Conservation (phyloP, 2,888 invertebrate genomes). For the Lasioglossum pauxillum region DNA sequence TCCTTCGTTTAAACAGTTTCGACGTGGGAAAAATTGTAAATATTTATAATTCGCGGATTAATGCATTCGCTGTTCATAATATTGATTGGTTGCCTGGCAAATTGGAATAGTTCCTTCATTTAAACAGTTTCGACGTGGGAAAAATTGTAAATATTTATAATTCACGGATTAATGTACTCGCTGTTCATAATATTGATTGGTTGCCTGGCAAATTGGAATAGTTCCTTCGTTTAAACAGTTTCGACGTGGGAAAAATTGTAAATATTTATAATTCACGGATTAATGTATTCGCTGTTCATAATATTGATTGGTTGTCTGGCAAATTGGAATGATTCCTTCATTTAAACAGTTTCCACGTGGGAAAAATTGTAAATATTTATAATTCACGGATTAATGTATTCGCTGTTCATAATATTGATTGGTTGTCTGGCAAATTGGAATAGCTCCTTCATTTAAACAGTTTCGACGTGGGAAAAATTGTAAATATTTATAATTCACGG, state of each 20-base stretch:
- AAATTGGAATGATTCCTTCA: no score
- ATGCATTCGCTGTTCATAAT: not conserved
- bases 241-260: not conserved
- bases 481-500: not conserved
- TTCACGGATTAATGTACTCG: not conserved
- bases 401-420: not conserved
- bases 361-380: not conserved
- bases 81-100: not conserved
- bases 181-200: not conserved
- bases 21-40: not conserved
- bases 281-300: not conserved
- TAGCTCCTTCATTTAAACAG: no score
- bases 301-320: no score
- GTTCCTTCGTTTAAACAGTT: no score
- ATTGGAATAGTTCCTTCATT: no score
- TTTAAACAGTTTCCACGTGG: not conserved
- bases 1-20: no score
- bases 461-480: not conserved
- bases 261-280: not conserved
- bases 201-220: not conserved
- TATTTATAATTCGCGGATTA: not conserved
- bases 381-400: not conserved
- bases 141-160: not conserved
- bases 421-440: not conserved
- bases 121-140: not conserved